Evolutionary conservation across 2,797 vertebrate genomes (phyloP), one percentile per base, ranked within the genome.

Genomic region (Hephaestus fuliginosus): DNA sequence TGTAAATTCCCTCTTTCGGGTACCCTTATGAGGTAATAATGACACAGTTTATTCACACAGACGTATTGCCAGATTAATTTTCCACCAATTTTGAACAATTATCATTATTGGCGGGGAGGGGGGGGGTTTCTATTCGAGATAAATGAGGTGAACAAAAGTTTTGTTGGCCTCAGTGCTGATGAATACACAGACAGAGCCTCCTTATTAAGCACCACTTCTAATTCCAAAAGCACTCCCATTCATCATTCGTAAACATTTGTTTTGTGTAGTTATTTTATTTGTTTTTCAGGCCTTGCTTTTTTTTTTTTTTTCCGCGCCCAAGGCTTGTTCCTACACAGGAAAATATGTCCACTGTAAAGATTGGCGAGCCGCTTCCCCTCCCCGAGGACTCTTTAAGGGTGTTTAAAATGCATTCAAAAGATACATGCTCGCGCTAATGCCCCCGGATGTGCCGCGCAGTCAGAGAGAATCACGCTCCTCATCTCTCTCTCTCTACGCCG

Each of bases 31-130:
- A 90, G 82, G 83, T 82, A 87, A 82, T 92, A 92, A 92, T 87
- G 81, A 85, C 86, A 86, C 76, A 73, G 80, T 93, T 86, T 91
- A 91, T 89, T 91, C 84, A 78, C 43, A 81, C 84, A 76, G 86
- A 94, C 89, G 69, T 58, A 73, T 88, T 88, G 90, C 89, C 90
- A 93, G 88, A 92, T 91, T 88, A 76, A 92, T 92, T 92, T 90
- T 86, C 83, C 89, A 88, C 85, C 89, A 88, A 91, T 92, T 94
- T 87, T 82, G 58, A 86, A 90, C 86, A 89, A 89, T 91, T 93
- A 86, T 85, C 70, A 82, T 93, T 90, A 90, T 87, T 85, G 51
- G 22, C 20, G 25, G 52, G 57, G 20, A 25, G 60, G 13, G 36
- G 61, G 61, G 22, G 66, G 70, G 56, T 41, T 79, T 87, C 84